These are phyloP conservation scores for Petroica traversi DNA, from an alignment of 2,113 vertebrate genomes.

Conservation along the genomic window DNA sequence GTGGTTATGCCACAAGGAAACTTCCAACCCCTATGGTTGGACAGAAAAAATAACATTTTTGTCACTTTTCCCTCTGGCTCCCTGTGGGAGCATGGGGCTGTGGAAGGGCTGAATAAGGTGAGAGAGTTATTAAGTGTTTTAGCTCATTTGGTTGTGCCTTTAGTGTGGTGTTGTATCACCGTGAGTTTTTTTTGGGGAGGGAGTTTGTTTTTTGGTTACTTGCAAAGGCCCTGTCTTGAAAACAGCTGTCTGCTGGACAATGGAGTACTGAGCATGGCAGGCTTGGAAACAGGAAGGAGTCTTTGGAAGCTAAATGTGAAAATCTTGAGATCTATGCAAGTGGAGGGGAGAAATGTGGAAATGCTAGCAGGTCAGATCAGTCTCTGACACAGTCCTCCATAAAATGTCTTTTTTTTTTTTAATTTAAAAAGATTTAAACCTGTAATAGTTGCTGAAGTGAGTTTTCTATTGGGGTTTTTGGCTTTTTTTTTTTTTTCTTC, in stretches of 20 bases:
- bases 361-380: neutral
- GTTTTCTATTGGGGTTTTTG: neutral
- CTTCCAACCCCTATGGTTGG: neutral
- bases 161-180: neutral
- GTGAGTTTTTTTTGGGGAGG: neutral
- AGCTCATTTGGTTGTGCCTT: neutral
- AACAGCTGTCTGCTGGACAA: slow-evolving; percentile 24
- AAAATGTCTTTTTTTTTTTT: neutral
- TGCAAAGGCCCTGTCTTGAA: neutral
- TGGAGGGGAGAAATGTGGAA: neutral
- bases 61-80: neutral
- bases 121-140: neutral
- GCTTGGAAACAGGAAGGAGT: neutral
- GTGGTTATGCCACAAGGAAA: neutral
- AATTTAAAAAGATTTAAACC: neutral
- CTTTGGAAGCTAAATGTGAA: slow-evolving; percentile 14
- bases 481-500: neutral
- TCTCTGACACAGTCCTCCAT: neutral
- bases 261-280: neutral
- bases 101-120: neutral
- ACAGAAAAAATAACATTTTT: neutral
- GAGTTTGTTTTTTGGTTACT: neutral
- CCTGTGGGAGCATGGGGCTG: neutral
- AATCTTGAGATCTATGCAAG: neutral
- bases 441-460: neutral